Base-by-base conservation (phyloP, 2,113 vertebrate genomes). In the Microcebus tavaratra region DNA sequence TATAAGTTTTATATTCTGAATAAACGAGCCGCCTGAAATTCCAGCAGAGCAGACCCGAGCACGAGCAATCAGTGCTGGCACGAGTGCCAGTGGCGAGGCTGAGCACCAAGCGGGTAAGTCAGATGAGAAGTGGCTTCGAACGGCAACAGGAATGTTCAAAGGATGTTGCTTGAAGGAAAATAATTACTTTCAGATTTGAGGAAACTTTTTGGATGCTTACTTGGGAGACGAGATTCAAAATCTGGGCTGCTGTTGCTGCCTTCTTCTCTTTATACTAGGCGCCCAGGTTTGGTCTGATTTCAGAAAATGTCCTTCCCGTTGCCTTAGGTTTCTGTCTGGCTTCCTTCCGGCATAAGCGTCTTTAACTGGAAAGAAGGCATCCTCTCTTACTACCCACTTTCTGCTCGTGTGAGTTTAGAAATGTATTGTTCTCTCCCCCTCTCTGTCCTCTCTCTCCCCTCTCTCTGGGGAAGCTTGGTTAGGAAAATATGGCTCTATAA, bases 211-310 rank as follows among this genome's bases (percentile, higher is more conserved):
- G 20, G 68, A 27, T n/a, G 27, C 23, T 79, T n/a, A 90, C 18
- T 50, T 83, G 80, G 23, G 42, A 92, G 91, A 57, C 80, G 25
- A 84, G 34, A 84, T 50, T 75, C 10, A 53, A 95, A 70, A 70
- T 15, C 65, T 36, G 34, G 17, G 45, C 61, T 42, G 89, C 14
- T 20, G 50, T 10, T 39, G 11, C 20, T 8, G 12, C 45, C 17
- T 81, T 20, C 21, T 55, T 65, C 57, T 23, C 15, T 57, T 42
- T 42, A 63, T 5, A 14, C 5, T 48, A 17, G 63, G 73, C 9
- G 14, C 1, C 17, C 20, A 82, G 82, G 15, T 6, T 76, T 31
- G 73, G 21, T 42, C 27, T 53, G 23, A 94, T 85, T 93, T 87
- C 21, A 80, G 73, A 79, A 86, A 86, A 87, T 7, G 1, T 63